Percentiles rank a stretch among this genome's conserved stretches.
These are phyloP conservation scores for Dendrolimus punctatus DNA, from an alignment of 1,140 invertebrate species.

Conservation along the genomic window DNA sequence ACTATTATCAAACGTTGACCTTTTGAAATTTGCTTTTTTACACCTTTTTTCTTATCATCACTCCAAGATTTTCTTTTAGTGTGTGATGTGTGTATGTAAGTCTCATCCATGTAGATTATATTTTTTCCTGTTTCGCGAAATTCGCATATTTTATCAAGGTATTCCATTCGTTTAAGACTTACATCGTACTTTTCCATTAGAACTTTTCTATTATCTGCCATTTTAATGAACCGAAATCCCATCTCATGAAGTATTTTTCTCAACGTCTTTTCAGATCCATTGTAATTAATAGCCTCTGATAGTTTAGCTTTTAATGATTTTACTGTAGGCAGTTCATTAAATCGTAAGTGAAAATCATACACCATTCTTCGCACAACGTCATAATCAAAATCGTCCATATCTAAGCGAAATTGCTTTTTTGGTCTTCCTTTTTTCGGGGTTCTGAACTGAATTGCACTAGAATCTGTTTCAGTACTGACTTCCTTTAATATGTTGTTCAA, in stretches of 20 bases:
- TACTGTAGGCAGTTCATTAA: constrained; percentile 8
- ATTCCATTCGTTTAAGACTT: constrained; percentile 10
- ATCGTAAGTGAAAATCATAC: no score
- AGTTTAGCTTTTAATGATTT: constrained; percentile 13
- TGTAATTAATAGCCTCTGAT: constrained; percentile 14
- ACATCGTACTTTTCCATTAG: constrained; percentile 12
- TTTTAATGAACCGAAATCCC: constrained; percentile 14
- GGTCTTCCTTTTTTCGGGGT: no score
- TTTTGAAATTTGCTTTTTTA: no score
- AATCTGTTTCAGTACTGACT: no score
- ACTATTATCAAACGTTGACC: no score
- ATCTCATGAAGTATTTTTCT: constrained; percentile 12
- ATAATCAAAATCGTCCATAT: constrained; percentile 5
- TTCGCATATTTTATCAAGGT: background rate
- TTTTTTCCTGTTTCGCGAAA: background rate
- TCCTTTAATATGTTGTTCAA: no score
- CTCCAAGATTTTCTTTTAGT: no score
- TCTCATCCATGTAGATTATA: no score
- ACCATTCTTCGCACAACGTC: constrained; percentile 10
- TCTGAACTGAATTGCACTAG: no score
- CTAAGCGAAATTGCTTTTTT: constrained; percentile 6
- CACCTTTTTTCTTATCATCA: no score
- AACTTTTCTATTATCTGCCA: constrained; percentile 13
- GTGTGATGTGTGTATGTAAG: no score
- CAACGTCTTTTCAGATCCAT: constrained; percentile 14